Base-by-base conservation (phyloP, 2,797 vertebrate genomes). In the Ctenochaetus hawaiiensis region DNA sequence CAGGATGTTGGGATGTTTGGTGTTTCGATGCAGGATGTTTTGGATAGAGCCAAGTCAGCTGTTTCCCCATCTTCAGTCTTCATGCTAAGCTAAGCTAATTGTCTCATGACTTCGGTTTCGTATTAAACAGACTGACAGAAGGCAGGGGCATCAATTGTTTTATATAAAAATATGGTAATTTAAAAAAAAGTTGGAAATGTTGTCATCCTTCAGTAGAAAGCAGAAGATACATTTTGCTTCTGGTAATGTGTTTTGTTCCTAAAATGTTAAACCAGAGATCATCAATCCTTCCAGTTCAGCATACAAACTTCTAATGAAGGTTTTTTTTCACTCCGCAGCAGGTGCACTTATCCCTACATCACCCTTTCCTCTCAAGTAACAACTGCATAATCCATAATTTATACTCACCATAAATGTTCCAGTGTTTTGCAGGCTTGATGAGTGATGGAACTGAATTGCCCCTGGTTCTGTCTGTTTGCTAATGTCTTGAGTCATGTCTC, bases 381-480 rank as follows among this genome's bases (percentile, higher is more conserved):
- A 41, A 30, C 26, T 49, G 48, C 26, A 44, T 58, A 1, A 57
- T 80, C 23, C 41, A 54, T 59, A 8, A 64, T 81, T 53, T 10
- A 71, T 68, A 12, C 16, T 54, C 13, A 11, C 6, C 30, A 44
- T 52, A 22, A 48, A 63, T 80, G 56, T 39, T 68, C 2, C 6
- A n/a, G n/a, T 34, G 20, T 54, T 56, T 8, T 12, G 20, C n/a
- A n/a, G 49, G 16, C 8, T 2, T 57, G 8, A 70, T n/a, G 39
- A 22, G 20, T 39, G 39, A 39, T 37, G 26, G 23, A 37, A 30
- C 6, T 45, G 6, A 14, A 44, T 5, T 18, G 6, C 14, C 4
- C 43, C 39, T 10, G 8, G 8, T 8, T 8, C 39, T 39, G 39
- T 39, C 39, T 39, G 7, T 10, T 39, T 39, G 39, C 39, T 39